Evolutionary conservation across 2,888 invertebrate genomes (phyloP).

Genomic region (Macrosiphum euphorbiae): DNA sequence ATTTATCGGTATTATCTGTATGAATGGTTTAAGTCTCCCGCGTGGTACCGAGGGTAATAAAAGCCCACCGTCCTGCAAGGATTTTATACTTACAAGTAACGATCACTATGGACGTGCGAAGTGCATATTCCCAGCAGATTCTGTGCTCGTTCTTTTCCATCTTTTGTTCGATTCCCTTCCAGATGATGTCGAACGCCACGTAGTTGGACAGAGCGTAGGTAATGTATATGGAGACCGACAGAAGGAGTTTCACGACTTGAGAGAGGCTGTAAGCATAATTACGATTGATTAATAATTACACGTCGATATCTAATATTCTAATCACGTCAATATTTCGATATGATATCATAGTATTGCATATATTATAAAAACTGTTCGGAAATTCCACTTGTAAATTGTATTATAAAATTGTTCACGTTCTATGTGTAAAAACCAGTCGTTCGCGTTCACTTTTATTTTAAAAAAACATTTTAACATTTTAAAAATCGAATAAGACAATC

Average conservation of each 20-base stretch:
- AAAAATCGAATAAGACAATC: not conserved
- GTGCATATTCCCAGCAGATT: conserved; percentile 81
- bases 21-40: not conserved
- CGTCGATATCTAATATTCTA: not conserved
- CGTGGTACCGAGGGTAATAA: not conserved
- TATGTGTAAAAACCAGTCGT: not conserved
- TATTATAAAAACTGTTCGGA: not conserved
- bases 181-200: conserved; percentile 93
- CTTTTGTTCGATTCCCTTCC: conserved; percentile 80
- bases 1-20: not conserved
- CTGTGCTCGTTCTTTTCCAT: conserved; percentile 76
- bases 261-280: conserved; percentile 74
- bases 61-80: not conserved
- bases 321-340: not conserved
- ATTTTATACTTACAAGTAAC: conserved; percentile 84
- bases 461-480: not conserved
- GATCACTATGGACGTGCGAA: conserved; percentile 83
- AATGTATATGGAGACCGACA: conserved; percentile 87
- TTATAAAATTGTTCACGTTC: not conserved
- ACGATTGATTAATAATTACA: not conserved
- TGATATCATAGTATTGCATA: too few species aligned
- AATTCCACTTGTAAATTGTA: not conserved
- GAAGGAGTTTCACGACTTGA: conserved; percentile 79
- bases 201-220: conserved; percentile 95
- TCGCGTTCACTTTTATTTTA: not conserved